A percentile compares a stretch with the other conserved stretches of the same genome.
These are phyloP conservation scores for Urocyon cinereoargenteus DNA, from an alignment of 2,797 vertebrate genomes.

Conservation along the genomic window DNA sequence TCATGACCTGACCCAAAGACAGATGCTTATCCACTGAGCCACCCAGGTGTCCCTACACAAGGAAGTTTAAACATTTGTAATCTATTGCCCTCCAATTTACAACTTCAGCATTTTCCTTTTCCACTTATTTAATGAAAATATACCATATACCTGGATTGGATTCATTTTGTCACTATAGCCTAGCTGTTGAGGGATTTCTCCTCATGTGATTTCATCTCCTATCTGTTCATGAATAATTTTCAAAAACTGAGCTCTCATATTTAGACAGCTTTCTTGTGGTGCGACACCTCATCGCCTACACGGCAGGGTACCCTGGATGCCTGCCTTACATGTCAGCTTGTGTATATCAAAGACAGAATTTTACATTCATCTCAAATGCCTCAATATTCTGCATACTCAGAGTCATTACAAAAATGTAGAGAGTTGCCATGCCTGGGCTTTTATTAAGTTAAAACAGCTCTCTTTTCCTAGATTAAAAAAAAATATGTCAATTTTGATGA, in stretches of 20 bases:
- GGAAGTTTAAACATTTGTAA: neutral
- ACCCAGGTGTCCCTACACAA: neutral
- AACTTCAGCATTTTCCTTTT: neutral
- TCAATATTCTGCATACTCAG: neutral
- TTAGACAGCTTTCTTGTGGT: conserved; percentile 20
- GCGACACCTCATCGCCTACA: neutral
- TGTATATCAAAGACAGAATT: neutral
- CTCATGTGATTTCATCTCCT: conserved; percentile 27
- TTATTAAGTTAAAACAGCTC: neutral
- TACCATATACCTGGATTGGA: neutral
- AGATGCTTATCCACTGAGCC: too few species aligned
- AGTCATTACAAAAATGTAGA: neutral
- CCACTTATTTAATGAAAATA: neutral
- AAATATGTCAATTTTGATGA: neutral
- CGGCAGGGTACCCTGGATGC: neutral
- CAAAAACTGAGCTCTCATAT: neutral
- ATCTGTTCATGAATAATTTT: conserved; percentile 66
- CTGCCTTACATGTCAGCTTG: neutral
- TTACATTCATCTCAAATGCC: neutral
- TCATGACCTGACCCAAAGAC: too few species aligned
- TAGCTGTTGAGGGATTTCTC: neutral
- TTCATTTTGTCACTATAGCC: neutral
- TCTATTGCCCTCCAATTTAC: neutral
- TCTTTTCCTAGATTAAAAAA: neutral
- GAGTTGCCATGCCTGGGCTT: neutral